Conservation (phyloP, 1,140 invertebrate genomes). For the Archivesica marissinica region DNA sequence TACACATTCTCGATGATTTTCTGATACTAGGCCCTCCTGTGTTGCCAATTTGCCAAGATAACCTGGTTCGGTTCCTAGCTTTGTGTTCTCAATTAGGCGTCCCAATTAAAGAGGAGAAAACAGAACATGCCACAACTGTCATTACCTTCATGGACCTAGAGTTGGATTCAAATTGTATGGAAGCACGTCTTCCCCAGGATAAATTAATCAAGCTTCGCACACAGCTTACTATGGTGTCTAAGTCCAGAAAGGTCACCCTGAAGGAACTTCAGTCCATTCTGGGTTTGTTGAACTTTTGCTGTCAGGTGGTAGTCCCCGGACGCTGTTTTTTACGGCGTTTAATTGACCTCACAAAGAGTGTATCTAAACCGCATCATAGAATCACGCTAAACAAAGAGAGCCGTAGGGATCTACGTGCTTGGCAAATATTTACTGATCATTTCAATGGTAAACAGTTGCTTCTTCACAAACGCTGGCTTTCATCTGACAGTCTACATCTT, state of each 20-base stretch:
- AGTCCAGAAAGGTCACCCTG: background rate
- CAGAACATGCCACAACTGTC: background rate
- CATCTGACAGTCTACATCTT: constrained; percentile 11
- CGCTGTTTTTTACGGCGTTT: constrained; percentile 53
- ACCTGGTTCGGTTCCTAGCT: constrained; percentile 2
- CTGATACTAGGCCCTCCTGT: constrained; percentile 35
- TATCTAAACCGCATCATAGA: constrained; percentile 43
- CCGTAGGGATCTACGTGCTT: background rate
- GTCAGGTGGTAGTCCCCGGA: constrained; percentile 49
- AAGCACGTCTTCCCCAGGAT: constrained; percentile 49
- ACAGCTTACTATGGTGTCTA: background rate
- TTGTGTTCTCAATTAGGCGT: constrained; percentile 29
- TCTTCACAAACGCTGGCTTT: constrained; percentile 15
- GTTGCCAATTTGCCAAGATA: background rate
- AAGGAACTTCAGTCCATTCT: constrained; percentile 50
- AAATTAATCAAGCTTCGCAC: constrained; percentile 31
- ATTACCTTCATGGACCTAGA: constrained; percentile 50
- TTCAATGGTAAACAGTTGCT: constrained; percentile 60
- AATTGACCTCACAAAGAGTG: constrained; percentile 48
- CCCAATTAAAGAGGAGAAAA: constrained; percentile 49
- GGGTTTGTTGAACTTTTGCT: constrained; percentile 52
- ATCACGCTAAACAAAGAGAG: constrained; percentile 39
- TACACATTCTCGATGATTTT: constrained; percentile 62
- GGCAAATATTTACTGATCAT: constrained; percentile 34
- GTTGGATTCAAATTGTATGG: constrained; percentile 36